A percentile compares a stretch with the other conserved stretches of the same genome.
Conservation (phyloP, 2,113 vertebrate genomes). For the Plestiodon gilberti region DNA sequence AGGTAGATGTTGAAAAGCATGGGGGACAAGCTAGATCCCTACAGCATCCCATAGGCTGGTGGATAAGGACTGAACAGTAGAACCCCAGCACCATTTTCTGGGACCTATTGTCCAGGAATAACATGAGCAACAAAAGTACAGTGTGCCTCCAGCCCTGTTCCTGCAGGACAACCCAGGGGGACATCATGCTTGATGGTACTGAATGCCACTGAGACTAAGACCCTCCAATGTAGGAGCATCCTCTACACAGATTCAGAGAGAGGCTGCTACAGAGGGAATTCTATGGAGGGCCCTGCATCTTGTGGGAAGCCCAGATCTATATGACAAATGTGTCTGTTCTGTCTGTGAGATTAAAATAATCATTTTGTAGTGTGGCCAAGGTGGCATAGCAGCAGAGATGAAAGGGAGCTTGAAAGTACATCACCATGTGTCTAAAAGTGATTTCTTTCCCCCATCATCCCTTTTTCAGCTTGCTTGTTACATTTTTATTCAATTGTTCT, state of each 20-base stretch:
- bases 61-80: too few species aligned
- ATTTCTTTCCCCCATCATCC: not conserved
- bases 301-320: not conserved
- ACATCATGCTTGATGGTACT: too few species aligned
- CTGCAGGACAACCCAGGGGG: too few species aligned
- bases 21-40: too few species aligned
- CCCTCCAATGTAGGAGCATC: not conserved
- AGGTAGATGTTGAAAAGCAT: too few species aligned
- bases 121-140: too few species aligned
- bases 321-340: not conserved
- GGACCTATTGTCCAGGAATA: too few species aligned
- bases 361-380: not conserved
- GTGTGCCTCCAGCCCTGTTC: too few species aligned
- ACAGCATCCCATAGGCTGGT: too few species aligned
- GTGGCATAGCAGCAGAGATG: not conserved
- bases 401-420: not conserved
- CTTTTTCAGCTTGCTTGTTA: not conserved
- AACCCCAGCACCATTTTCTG: too few species aligned
- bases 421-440: not conserved
- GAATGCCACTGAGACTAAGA: too few species aligned
- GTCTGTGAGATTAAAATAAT: not conserved
- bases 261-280: not conserved
- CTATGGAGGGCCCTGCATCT: not conserved
- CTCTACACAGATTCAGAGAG: not conserved
- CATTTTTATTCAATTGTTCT: not conserved